A percentile compares a stretch with the other conserved stretches of the same genome.
These are phyloP conservation scores for Ammodytes marinus DNA, from an alignment of 2,113 vertebrate genomes.

Conservation along the genomic window DNA sequence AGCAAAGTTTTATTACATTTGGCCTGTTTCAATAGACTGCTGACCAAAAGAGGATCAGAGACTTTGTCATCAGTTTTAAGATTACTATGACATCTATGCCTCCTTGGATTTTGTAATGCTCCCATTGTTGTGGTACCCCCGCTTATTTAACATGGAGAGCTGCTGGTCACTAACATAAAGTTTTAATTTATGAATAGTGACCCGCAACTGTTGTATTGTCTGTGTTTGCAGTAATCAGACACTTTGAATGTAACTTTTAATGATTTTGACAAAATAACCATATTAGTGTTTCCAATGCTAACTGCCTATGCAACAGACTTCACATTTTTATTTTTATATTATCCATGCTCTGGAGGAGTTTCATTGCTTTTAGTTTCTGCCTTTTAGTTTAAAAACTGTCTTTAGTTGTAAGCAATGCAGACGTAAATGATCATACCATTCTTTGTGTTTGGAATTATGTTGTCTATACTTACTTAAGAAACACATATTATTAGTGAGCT, in stretches of 20 bases:
- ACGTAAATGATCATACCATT: not conserved
- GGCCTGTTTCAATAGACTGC: slow-evolving; percentile 70
- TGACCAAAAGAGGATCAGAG: slow-evolving; percentile 66
- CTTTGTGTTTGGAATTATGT: not conserved
- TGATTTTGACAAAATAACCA: not conserved
- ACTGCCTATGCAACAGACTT: not conserved
- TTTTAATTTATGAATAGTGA: slow-evolving; percentile 9
- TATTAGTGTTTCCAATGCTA: not conserved
- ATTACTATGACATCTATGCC: slow-evolving; percentile 70
- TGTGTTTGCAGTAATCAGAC: not conserved
- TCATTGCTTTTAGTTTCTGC: not conserved
- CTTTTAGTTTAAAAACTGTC: not conserved
- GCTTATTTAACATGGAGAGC: slow-evolving; percentile 59
- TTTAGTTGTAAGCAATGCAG: not conserved
- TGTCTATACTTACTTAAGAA: too few species aligned
- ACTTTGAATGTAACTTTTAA: not conserved
- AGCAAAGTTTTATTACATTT: slow-evolving; percentile 81
- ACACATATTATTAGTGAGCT: not conserved
- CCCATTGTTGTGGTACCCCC: slow-evolving; percentile 61
- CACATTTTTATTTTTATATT: not conserved
- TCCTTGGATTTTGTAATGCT: slow-evolving; percentile 61
- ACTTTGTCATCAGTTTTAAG: slow-evolving; percentile 72
- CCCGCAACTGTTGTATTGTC: not conserved
- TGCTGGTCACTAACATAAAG: slow-evolving; percentile 31
- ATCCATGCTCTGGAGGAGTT: too few species aligned